Evolutionary conservation across 2,797 vertebrate genomes (phyloP), one percentile per base, ranked within the genome.

Genomic region (Alectoris magna): DNA sequence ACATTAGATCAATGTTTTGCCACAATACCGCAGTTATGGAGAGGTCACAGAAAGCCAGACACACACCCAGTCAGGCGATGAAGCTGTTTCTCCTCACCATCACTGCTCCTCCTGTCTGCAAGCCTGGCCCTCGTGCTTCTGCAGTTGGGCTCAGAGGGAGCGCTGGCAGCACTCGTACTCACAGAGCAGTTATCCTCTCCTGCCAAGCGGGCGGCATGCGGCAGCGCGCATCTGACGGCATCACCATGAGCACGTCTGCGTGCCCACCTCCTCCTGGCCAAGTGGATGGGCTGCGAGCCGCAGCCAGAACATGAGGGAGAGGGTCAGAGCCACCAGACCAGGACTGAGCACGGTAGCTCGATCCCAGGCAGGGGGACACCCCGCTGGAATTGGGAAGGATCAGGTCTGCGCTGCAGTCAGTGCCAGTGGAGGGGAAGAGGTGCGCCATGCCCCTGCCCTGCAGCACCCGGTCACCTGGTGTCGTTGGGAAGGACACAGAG

Each of bases 11-110:
- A 68, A n/a, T 14, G 15, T 55, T 87, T n/a, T n/a, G 39, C 49
- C 60, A 62, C 79, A 64, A 53, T 5, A 24, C 48, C 8, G 5
- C 0, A 1, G 53, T 1, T 48, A 31, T 53, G 26, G 19, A 91
- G 19, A 91, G 92, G 60, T 59, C 51, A 51, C 15, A 48, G 19
- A 39, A 64, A 91, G 51, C 56, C 85, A 91, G 68, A 88, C 34
- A 23, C 31, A 48, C 44, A 63, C 58, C 31, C 71, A 44, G 8
- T 27, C 46, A 71, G 44, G 60, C 60, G 90, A 82, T 4, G 0
- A 38, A 71, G 51, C 17, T 7, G 10, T 41, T 91, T 87, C 31
- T 17, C 60, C 51, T 59, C 51, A 23, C 58, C n/a, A 51, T 43
- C 23, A 76, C 12, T 1, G 60, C 53, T 39, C 31, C 23, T 34